Evolutionary conservation across 2,797 vertebrate genomes (phyloP).

Genomic region (Rhynchotus rufescens): DNA sequence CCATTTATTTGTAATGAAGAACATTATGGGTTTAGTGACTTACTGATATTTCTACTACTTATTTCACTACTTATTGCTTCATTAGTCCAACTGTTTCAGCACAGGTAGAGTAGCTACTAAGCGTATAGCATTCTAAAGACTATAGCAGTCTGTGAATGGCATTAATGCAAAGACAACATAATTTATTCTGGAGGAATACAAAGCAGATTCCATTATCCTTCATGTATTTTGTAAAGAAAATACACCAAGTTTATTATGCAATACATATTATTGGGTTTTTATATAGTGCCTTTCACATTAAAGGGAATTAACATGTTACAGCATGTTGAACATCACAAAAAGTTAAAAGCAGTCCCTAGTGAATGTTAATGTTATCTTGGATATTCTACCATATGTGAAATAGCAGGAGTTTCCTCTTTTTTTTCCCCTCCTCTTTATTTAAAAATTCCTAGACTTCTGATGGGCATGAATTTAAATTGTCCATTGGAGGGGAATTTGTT

Average conservation of each 20-base stretch:
- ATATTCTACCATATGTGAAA: background rate
- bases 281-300: background rate
- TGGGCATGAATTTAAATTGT: background rate
- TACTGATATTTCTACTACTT: background rate
- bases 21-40: background rate
- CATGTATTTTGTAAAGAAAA: background rate
- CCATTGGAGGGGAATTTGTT: background rate
- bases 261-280: background rate
- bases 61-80: background rate
- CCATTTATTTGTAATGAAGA: background rate
- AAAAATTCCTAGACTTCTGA: background rate
- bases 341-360: background rate
- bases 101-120: background rate
- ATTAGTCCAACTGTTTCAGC: background rate
- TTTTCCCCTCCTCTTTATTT: background rate
- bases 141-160: background rate
- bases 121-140: background rate
- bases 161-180: background rate
- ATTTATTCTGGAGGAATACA: background rate
- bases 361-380: background rate
- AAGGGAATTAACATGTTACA: background rate
- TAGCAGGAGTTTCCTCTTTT: background rate
- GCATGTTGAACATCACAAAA: background rate
- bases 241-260: background rate
- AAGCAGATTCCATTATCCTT: background rate